A percentile compares a stretch with the other conserved stretches of the same genome.
Evolutionary conservation across 1,140 invertebrate genomes (phyloP).

Genomic region (Drosophila erecta): DNA sequence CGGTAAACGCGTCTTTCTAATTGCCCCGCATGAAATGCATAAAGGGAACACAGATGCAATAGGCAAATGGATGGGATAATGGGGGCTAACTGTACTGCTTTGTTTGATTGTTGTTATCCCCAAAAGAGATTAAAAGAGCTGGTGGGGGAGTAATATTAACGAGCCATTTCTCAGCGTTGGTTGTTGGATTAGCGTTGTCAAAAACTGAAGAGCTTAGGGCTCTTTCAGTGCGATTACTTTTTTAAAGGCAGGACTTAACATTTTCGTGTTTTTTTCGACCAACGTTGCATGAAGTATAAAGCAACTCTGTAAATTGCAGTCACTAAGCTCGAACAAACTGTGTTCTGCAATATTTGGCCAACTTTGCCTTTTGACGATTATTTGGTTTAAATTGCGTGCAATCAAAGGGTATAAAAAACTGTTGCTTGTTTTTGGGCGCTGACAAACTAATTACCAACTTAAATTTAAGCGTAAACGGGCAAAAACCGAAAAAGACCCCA

Average conservation of each 20-base stretch:
- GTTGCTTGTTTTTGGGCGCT: slow-evolving; percentile 60
- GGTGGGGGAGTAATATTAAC: slow-evolving; percentile 9
- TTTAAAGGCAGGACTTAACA: no score
- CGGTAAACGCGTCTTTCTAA: slow-evolving; percentile 38
- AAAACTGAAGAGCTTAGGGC: not conserved
- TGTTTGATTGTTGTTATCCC: not conserved
- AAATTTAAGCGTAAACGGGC: slow-evolving; percentile 32
- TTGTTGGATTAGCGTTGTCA: slow-evolving; percentile 8
- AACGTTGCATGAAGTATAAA: not conserved
- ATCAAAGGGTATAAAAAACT: not conserved
- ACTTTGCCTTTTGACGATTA: no score
- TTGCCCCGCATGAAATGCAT: slow-evolving; percentile 30
- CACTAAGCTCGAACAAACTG: not conserved
- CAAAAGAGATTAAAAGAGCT: slow-evolving; percentile 11
- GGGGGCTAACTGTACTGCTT: not conserved
- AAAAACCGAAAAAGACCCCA: slow-evolving; percentile 57
- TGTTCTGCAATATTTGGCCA: no score
- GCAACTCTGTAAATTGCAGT: not conserved
- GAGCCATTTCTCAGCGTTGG: slow-evolving; percentile 3
- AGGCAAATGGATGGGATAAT: not conserved
- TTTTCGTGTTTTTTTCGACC: not conserved
- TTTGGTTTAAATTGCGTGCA: no score
- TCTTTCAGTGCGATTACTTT: no score
- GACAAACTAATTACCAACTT: slow-evolving; percentile 78
- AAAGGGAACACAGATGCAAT: slow-evolving; percentile 11